Base-by-base conservation (phyloP, 1,140 invertebrate genomes). In the Bombus huntii region DNA sequence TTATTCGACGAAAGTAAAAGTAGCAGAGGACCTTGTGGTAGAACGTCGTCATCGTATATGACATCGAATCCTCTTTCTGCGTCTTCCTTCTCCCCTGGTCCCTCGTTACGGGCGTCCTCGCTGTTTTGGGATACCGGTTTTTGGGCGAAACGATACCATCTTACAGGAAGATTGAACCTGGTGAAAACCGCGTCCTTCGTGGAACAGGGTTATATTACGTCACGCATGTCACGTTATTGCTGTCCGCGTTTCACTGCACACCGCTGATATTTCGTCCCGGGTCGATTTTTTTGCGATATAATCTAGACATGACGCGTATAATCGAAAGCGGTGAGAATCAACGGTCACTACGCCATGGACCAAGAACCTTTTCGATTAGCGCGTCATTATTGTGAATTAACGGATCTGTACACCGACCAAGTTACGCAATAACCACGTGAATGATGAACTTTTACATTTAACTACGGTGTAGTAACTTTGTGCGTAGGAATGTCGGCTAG, bases 1-100 rank as follows among this genome's bases (percentile, higher is more conserved):
- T 72, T 72, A n/a, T n/a, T 28, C 86, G 89, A 89, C 90, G 92
- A 94, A 94, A 94, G 94, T 93, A 94, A 94, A 93, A 94, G 93
- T 93, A 91, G 71, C 42, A 59, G 86, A 76, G 89, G 75, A 88
- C 88, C 88, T 88, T 77, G 88, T 44, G 68, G 87, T 22, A 65
- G 78, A 87, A 85, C 71, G 81, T 83, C 82, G 75, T 87, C 88
- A 82, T 80, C 73, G 47, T 39, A 44, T 59, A 85, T 76, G 47
- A 86, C 81, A 83, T 77, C 82, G 78, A 87, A 79, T 70, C 83
- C 80, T 65, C 76, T 42, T 76, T 81, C 68, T 78, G 68, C 73
- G 68, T 70, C 62, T 81, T 31, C 13, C 72, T 66, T 62, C 18
- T 25, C 31, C 22, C n/a, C n/a, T 47, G 22, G 15, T 62, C 44